phyloP scores from a whole-genome alignment of 2,113 vertebrate genomes.

The Colistium nudipinnis region DNA sequence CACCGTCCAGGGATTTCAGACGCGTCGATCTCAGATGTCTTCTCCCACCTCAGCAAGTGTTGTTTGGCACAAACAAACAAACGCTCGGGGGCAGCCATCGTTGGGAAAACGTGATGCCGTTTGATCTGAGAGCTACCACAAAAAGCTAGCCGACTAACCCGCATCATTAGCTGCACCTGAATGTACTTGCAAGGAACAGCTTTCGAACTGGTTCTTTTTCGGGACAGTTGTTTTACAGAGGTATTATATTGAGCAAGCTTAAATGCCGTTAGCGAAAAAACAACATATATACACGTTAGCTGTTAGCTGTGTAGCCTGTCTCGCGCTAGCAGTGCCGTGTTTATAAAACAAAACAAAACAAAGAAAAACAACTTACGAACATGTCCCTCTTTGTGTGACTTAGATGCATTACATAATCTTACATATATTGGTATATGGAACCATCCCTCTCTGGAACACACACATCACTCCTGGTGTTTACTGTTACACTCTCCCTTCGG shows the following conservation, averaged over 20 bases:
- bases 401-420: constrained; percentile 18
- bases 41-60: not conserved
- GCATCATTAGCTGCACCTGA: no score
- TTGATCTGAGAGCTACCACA: constrained; percentile 5
- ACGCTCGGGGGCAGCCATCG: no score
- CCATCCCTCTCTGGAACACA: not conserved
- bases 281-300: constrained; percentile 42
- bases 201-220: no score
- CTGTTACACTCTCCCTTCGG: constrained; percentile 46
- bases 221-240: no score
- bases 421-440: constrained; percentile 1
- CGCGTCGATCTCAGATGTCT: not conserved
- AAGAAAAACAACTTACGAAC: constrained; percentile 57
- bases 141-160: constrained; percentile 13
- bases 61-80: not conserved
- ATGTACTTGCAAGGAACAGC: no score
- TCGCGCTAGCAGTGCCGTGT: constrained; percentile 6
- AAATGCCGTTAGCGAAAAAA: constrained; percentile 29
- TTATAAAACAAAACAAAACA: constrained; percentile 2
- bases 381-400: constrained; percentile 20
- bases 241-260: constrained; percentile 28
- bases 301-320: constrained; percentile 19
- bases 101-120: not conserved
- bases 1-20: not conserved
- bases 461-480: constrained; percentile 1